Evolutionary conservation across 2,888 invertebrate species (phyloP).

Genomic region (Cremastinae sp.): DNA sequence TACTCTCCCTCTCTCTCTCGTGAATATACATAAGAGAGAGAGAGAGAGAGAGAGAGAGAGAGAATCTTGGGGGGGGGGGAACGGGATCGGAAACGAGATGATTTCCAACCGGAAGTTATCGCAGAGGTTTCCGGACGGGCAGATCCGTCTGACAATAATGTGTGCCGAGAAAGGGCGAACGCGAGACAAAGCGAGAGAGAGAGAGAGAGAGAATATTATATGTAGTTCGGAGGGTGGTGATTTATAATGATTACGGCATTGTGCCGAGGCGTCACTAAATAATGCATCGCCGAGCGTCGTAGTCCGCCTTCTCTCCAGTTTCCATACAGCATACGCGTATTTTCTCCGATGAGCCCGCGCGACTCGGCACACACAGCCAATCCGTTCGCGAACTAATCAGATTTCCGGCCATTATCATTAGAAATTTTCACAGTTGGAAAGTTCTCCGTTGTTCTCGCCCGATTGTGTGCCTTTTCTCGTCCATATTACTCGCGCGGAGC

Average conservation of each 20-base stretch:
- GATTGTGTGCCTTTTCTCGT: constrained; percentile 15
- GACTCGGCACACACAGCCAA: neutral
- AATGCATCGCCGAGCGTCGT: constrained; percentile 68
- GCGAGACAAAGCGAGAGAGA: constrained; percentile 30
- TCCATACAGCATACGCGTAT: constrained; percentile 2
- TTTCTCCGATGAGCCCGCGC: neutral
- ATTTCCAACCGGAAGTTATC: constrained; percentile 70
- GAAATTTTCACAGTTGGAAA: constrained; percentile 64
- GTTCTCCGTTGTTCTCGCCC: constrained; percentile 59
- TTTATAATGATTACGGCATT: constrained; percentile 76
- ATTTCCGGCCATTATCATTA: constrained; percentile 70
- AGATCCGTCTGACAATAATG: constrained; percentile 51
- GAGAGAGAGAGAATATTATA: constrained; percentile 57
- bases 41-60: constrained; percentile 21
- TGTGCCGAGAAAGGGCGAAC: constrained; percentile 55
- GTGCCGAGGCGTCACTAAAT: constrained; percentile 73
- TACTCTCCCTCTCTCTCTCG: too few relatives aligned
- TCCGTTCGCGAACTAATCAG: constrained; percentile 40
- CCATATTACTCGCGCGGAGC: too few relatives aligned
- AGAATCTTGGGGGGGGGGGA: constrained; percentile 3
- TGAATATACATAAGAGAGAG: constrained; percentile 3
- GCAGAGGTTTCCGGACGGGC: constrained; percentile 67
- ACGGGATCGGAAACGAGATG: constrained; percentile 34
- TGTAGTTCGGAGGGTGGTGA: constrained; percentile 68
- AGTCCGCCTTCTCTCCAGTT: constrained; percentile 45